Percentiles rank a stretch among this genome's conserved stretches.
phyloP scores from a whole-genome alignment of 2,113 vertebrate species.

The Bubo blakistoni region DNA sequence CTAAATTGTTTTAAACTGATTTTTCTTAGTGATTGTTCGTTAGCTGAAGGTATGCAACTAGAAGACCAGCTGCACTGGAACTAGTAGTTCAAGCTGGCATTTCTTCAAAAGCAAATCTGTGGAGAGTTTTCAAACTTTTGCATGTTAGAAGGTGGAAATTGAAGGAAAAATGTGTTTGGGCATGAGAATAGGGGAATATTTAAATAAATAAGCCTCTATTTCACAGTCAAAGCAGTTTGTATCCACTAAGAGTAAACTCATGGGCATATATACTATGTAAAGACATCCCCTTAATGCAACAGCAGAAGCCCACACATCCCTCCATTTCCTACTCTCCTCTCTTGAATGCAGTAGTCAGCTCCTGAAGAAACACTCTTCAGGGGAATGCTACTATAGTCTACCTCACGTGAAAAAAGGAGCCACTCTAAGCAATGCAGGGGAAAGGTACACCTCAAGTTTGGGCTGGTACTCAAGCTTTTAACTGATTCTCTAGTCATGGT shows the following conservation, averaged over 20 bases:
- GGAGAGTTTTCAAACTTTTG: background rate
- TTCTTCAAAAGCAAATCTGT: background rate
- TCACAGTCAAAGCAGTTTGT: background rate
- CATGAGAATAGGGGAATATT: background rate
- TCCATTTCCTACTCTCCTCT: background rate
- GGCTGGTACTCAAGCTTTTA: background rate
- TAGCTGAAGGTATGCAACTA: background rate
- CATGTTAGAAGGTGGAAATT: background rate
- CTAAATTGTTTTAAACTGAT: background rate
- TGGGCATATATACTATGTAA: background rate
- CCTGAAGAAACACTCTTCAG: background rate
- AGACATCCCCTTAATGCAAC: background rate
- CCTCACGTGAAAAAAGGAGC: background rate
- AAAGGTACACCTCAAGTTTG: background rate
- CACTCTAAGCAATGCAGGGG: fast-evolving
- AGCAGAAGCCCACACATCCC: background rate
- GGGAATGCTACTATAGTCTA: background rate
- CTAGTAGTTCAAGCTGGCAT: background rate
- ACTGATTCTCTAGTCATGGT: background rate
- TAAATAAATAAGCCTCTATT: background rate
- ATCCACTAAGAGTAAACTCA: background rate
- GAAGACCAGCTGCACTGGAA: background rate
- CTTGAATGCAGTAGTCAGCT: background rate
- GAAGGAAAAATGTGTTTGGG: background rate
- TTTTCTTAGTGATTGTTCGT: background rate